Base-by-base conservation (phyloP, 1,140 invertebrate genomes). In the Drosophila persimilis region DNA sequence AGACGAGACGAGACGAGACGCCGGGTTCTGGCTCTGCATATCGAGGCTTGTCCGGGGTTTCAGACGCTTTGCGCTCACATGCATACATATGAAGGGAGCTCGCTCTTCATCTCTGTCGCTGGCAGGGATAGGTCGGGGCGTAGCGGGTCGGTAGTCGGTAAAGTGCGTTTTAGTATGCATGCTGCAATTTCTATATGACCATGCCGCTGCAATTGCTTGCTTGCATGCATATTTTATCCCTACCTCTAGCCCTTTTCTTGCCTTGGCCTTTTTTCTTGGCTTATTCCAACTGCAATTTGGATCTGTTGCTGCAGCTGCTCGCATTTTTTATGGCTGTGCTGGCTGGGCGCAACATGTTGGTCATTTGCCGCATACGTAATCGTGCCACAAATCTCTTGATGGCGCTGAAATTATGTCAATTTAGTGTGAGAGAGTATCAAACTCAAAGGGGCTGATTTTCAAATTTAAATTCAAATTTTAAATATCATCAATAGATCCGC, bases 111-210 rank as follows among this genome's bases (percentile, higher is more conserved):
- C 35, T 39, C 35, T 39, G 35, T 39, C 35, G 11, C 11, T 39
- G 31, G 3, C 3, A 35, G 35, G 9, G 35, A 11, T 39, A 11
- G 35, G 9, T 26, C 24, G 11, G 35, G 31, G 9, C 9, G 31
- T 2, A 11, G 2, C 9, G 31, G 31, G 9, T 9, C 31, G 31
- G 8, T 35, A 8, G 8, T 35, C 9, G 9, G 9, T 13, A 39
- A 39, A 39, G 9, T 73, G 70, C 57, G 50, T 43, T 75, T 76
- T 76, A 76, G 73, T 76, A 76, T 75, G 73, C 73, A 75, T 48
- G 53, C 63, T 76, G 64, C 73, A 54, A 75, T 67, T 75, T 74
- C 71, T 72, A 50, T 56, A 72, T 53, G 47, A 24, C 70, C 46
- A 70, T 62, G 60, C 43, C 59, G 64, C 48, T 43, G 52, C 63